Evolutionary conservation across 2,797 vertebrate genomes (phyloP).

Genomic region (Mormyrops attenuatus): DNA sequence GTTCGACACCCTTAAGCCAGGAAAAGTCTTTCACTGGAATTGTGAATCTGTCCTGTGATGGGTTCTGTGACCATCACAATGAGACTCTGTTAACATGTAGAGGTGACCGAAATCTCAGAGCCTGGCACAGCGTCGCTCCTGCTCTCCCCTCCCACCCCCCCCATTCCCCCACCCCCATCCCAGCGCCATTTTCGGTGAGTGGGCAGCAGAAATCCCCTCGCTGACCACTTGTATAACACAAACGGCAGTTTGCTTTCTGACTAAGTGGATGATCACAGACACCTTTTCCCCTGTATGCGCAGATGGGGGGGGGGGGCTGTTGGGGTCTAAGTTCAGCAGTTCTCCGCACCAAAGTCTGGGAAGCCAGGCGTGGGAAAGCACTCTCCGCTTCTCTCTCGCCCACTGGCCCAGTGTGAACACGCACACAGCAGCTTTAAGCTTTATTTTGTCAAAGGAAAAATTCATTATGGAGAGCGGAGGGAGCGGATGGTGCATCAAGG

Average conservation of each 20-base stretch:
- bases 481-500: neutral
- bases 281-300: neutral
- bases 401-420: neutral
- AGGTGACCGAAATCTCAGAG: neutral
- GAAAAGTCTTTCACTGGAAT: neutral
- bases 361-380: conserved; percentile 32
- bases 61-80: neutral
- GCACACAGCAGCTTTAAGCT: neutral
- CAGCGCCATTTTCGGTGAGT: neutral
- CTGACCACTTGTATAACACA: neutral
- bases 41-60: neutral
- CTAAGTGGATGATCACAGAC: conserved; percentile 10
- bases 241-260: conserved; percentile 15
- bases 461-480: neutral
- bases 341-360: neutral
- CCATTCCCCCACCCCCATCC: neutral
- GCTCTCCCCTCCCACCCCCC: neutral
- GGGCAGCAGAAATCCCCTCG: neutral
- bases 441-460: conserved; percentile 23
- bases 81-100: neutral
- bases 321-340: conserved; percentile 12
- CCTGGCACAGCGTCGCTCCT: neutral
- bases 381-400: neutral
- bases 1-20: neutral
- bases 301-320: neutral